Conservation (phyloP, 2,113 vertebrate species). For the Thinocorus orbignyianus region DNA sequence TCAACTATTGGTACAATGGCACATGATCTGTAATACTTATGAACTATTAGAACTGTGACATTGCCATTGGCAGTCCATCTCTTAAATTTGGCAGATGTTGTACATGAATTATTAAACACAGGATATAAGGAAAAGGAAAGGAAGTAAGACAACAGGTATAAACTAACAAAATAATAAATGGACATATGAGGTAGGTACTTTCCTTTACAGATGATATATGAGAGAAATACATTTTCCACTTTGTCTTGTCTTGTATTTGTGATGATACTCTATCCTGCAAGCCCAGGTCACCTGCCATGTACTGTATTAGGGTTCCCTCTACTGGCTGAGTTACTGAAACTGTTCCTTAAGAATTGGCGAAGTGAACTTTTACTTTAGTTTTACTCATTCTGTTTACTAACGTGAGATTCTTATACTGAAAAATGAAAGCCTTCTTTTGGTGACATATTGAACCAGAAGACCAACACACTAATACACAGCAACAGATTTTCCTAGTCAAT, state of each 20-base stretch:
- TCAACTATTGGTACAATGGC: background rate
- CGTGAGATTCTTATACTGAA: background rate
- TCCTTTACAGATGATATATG: background rate
- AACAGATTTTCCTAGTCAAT: background rate
- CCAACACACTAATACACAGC: background rate
- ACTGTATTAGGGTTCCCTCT: slow-evolving; percentile 65
- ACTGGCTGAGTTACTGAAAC: slow-evolving; percentile 49
- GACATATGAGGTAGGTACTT: background rate
- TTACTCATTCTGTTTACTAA: background rate
- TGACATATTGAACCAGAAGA: background rate
- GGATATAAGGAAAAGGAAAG: background rate
- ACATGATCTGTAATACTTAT: background rate
- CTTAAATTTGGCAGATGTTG: background rate
- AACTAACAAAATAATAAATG: background rate
- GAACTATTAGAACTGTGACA: background rate
- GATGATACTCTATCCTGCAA: background rate
- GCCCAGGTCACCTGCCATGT: background rate
- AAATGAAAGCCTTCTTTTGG: background rate
- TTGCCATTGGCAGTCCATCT: background rate
- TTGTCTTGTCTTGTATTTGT: background rate
- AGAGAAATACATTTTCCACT: background rate
- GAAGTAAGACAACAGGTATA: background rate
- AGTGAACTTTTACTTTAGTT: background rate
- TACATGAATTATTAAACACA: background rate
- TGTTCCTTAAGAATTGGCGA: background rate